Conservation (phyloP, 2,113 vertebrate genomes). For the Hipposideros armiger region DNA sequence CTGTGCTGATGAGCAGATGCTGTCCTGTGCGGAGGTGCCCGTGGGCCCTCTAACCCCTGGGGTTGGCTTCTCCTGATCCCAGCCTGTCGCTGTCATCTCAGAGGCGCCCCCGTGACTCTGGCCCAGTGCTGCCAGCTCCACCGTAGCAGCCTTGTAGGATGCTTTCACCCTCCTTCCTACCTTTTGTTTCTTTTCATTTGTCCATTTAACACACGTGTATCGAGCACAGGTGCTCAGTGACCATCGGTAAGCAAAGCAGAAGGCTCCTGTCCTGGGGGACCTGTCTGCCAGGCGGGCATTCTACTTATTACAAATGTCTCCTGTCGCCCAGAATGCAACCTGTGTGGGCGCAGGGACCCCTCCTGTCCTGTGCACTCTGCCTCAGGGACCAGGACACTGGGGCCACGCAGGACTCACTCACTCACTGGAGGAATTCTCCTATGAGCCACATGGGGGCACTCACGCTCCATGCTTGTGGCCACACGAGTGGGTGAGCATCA, state of each 20-base stretch:
- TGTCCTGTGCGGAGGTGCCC: too few species aligned
- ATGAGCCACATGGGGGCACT: slow-evolving; percentile 62
- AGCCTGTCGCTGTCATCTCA: too few species aligned
- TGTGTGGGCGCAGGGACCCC: fast-evolving
- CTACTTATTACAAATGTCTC: fast-evolving
- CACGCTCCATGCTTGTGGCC: fast-evolving
- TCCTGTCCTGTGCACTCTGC: fast-evolving
- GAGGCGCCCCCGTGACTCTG: not conserved
- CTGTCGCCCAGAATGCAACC: fast-evolving
- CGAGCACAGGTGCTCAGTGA: not conserved
- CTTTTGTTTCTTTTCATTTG: not conserved
- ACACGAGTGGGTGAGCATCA: fast-evolving
- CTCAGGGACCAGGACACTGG: not conserved
- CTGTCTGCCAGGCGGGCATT: fast-evolving
- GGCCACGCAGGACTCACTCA: too few species aligned
- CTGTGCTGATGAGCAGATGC: too few species aligned
- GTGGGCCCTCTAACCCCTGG: too few species aligned
- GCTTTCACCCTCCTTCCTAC: fast-evolving
- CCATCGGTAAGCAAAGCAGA: not conserved
- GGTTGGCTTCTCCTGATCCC: too few species aligned
- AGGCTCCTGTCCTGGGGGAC: not conserved
- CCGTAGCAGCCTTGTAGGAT: fast-evolving
- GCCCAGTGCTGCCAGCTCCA: fast-evolving
- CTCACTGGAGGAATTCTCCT: not conserved
- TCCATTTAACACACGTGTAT: too few species aligned